Evolutionary conservation across 2,113 vertebrate genomes (phyloP), one percentile per base, ranked within the genome.

Genomic region (Polypterus bichir): DNA sequence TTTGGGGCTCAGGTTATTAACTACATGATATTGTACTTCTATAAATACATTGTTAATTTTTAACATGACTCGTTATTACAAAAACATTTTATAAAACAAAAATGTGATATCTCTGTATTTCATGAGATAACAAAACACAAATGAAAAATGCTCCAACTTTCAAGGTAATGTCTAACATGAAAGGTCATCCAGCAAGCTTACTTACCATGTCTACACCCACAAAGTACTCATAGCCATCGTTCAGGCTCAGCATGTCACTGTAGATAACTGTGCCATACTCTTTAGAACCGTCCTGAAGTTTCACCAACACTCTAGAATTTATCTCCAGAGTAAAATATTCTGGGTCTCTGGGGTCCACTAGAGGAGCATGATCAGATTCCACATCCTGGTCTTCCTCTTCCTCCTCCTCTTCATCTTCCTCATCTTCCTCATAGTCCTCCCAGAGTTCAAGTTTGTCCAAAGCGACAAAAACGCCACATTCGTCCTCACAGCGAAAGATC

Each of bases 141-240:
- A 27, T 27, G 27, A 27, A 27, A 27, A 27, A 27, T 27, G 27
- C 27, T 27, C 27, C 27, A 27, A 27, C 27, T 27, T 27, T 27
- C 27, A 27, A 27, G 27, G 27, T 27, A 27, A 27, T 27, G 27
- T 27, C 27, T 27, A 27, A 27, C 27, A 27, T 27, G 27, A 27
- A 27, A 27, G 27, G 27, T 27, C 27, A 27, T 27, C 27, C 27
- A 27, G 27, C 27, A 27, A 27, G 27, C 27, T 27, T 44, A 76
- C 89, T 92, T 86, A 98, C 95, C 95, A 98, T 98, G 82, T 97
- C 93, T 71, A 97, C 94, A 66, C 95, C 95, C 67, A 98, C 92
- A 78, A 97, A 97, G 81, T 91, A 97, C 61, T 94, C 95, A 75
- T 94, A 85, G 76, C 84, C 93, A 75, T 97, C 93, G 71, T 96